phyloP scores from a whole-genome alignment of 37 sponge, comb jelly and placozoan species.

The Geodia barretti region DNA sequence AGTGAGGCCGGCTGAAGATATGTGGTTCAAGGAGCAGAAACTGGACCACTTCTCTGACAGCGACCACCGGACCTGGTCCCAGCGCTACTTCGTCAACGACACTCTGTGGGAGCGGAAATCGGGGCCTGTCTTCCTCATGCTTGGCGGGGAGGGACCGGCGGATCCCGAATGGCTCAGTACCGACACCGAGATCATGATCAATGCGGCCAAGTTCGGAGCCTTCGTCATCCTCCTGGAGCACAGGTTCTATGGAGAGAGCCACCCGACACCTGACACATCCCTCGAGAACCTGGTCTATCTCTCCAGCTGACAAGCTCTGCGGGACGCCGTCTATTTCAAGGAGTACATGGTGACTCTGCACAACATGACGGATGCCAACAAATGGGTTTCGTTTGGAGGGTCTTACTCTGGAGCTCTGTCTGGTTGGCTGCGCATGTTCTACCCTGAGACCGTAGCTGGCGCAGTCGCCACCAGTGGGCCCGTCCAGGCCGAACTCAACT shows the following conservation, averaged over 20 bases:
- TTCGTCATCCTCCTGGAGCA: conserved; percentile 67
- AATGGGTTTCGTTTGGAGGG: conserved; percentile 89
- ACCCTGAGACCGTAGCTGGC: conserved; percentile 74
- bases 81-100: conserved; percentile 88
- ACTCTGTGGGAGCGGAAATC: conserved; percentile 34
- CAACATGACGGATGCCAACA: conserved; percentile 51
- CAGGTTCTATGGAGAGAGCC: conserved; percentile 90
- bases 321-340: conserved; percentile 72
- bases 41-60: conserved; percentile 74
- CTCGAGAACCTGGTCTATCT: conserved; percentile 60
- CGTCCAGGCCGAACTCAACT: conserved; percentile 69
- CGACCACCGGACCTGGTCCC: conserved; percentile 54
- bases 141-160: conserved; percentile 86
- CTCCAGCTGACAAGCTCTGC: conserved; percentile 85
- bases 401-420: conserved; percentile 86
- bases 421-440: conserved; percentile 78
- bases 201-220: conserved; percentile 72
- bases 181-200: conserved; percentile 65
- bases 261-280: conserved; percentile 67
- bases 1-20: conserved; percentile 18
- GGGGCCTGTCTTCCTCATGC: conserved; percentile 89
- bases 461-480: conserved; percentile 91
- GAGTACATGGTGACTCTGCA: conserved; percentile 28
- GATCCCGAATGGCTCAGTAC: conserved; percentile 67
- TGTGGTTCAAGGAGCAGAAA: conserved; percentile 69